Evolutionary conservation across 2,888 invertebrate species (phyloP), one percentile per base, ranked within the genome.

Genomic region (Zele albiditarsus): DNA sequence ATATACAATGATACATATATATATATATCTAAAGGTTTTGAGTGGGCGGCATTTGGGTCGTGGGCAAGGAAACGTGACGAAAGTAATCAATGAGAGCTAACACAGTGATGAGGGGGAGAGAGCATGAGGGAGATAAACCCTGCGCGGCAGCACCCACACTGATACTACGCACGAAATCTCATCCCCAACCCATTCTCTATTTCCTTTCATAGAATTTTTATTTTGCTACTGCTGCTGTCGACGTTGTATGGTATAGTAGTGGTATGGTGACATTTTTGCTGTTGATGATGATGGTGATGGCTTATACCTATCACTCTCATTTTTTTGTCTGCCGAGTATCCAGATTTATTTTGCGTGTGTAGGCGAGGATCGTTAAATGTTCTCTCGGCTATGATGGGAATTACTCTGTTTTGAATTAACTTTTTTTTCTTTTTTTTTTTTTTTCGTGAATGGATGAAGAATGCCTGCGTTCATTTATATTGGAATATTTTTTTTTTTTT

Each of bases 81-180:
- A 73, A 74, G 74, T 73, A 79, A 77, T 77, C 77, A 76, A 79
- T 79, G 76, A 74, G 62, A 72, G 62, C 72, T 71, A 63, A 62
- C 63, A 73, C 12, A 71, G 60, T 16, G 46, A 53, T 58, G 14
- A 57, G 31, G n/a, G 62, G 20, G 63, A 33, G 31, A 42, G n/a
- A 42, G 38, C 23, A 25, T 8, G 27, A 46, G 67, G 49, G 25
- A 14, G 67, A 46, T 71, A 77, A 73, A 71, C 65, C 69, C 67
- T 71, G 67, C 62, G 62, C 73, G 16, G 62, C 57, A 53, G 73
- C 76, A 76, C 77, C 79, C 77, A 72, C 79, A 74, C 75, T 38
- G 38, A 71, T 46, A 68, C 68, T 68, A 63, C 68, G 31, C 49
- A 60, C 62, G 27, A 60, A 69, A 42, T 12, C 62, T 71, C 67